Evolutionary conservation across 2,113 vertebrate genomes (phyloP).

Genomic region (Cygnus atratus): DNA sequence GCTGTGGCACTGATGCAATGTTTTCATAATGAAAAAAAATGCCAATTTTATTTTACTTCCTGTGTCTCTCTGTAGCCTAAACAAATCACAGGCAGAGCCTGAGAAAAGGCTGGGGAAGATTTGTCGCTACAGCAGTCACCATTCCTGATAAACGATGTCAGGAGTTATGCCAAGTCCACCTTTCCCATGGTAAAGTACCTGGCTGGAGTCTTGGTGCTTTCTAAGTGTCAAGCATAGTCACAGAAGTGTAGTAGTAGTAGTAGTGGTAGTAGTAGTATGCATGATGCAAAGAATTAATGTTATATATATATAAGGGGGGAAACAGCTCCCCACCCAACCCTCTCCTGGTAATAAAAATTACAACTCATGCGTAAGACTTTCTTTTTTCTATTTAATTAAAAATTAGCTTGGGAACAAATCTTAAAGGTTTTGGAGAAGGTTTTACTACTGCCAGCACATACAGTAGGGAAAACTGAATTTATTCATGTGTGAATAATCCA

Average conservation of each 20-base stretch:
- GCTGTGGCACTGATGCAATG: not conserved
- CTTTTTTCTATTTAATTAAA: not conserved
- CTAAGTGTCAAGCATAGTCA: not conserved
- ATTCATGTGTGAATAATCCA: not conserved
- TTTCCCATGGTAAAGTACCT: not conserved
- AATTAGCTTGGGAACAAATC: not conserved
- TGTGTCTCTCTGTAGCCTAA: not conserved
- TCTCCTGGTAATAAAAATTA: not conserved
- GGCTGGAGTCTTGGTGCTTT: not conserved
- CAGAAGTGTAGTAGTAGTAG: not conserved
- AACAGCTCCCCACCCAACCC: not conserved
- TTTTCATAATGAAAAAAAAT: not conserved
- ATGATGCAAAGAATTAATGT: not conserved
- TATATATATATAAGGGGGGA: not conserved
- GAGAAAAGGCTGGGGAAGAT: not conserved
- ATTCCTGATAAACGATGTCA: not conserved
- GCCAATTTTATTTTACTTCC: not conserved
- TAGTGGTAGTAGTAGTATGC: too few relatives aligned
- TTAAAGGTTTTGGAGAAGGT: not conserved
- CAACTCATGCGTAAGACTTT: not conserved
- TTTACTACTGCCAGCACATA: not conserved
- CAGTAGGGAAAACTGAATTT: not conserved
- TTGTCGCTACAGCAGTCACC: rapidly evolving
- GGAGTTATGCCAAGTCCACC: not conserved
- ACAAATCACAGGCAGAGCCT: not conserved